Evolutionary conservation across 2,888 invertebrate genomes (phyloP).

Genomic region (Ditylenchus weischeri): DNA sequence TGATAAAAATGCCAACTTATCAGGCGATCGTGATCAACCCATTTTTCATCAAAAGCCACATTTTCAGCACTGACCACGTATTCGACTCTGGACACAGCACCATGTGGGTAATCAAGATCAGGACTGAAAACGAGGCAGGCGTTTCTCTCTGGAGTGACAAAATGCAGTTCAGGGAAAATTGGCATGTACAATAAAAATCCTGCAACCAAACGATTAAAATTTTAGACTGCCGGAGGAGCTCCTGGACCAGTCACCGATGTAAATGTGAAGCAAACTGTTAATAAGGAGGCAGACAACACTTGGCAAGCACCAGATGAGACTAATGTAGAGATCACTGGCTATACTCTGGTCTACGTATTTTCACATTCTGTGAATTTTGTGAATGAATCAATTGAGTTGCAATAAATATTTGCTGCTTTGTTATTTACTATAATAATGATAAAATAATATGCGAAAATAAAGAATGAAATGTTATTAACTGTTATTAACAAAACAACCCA

Average conservation of each 20-base stretch:
- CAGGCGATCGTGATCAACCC: too few species aligned
- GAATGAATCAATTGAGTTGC: too few species aligned
- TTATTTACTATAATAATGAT: too few species aligned
- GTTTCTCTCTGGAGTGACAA: slow-evolving; percentile 56
- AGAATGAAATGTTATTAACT: too few species aligned
- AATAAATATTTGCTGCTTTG: too few species aligned
- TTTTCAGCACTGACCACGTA: slow-evolving; percentile 41
- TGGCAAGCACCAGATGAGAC: slow-evolving; percentile 55
- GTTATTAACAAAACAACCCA: too few species aligned
- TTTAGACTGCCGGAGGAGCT: slow-evolving; percentile 53
- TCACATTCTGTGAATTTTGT: too few species aligned
- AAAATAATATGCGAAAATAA: too few species aligned
- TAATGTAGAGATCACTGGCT: slow-evolving; percentile 58
- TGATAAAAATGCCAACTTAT: too few species aligned
- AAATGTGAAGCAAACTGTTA: slow-evolving; percentile 48
- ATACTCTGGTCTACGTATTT: slow-evolving; percentile 57
- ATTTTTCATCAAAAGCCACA: too few species aligned
- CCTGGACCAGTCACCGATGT: slow-evolving; percentile 53
- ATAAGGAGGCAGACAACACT: slow-evolving; percentile 42
- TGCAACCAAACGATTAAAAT: background rate
- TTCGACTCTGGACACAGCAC: slow-evolving; percentile 57
- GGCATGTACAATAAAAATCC: too few species aligned
- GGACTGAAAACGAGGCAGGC: slow-evolving; percentile 57
- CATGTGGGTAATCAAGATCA: slow-evolving; percentile 52
- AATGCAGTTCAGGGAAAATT: slow-evolving; percentile 27